Evolutionary conservation across 2,888 invertebrate species (phyloP), one percentile per base, ranked within the genome.

Genomic region (Elysia crispata): DNA sequence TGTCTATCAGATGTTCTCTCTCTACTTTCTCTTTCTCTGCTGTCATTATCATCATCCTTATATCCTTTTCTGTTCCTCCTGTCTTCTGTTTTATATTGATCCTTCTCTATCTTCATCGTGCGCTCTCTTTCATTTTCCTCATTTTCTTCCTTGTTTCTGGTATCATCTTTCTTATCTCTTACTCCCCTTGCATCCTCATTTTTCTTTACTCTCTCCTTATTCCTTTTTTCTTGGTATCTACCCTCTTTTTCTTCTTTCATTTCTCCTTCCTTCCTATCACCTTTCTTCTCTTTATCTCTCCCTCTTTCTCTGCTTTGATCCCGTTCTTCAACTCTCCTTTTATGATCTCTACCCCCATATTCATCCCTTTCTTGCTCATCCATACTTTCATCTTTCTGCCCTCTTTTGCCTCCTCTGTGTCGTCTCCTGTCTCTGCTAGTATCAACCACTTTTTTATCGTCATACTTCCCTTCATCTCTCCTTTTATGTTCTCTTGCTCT

Each of bases 171-270:
- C 73, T 77, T 54, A 57, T 79, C 41, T 49, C 70, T 75, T 73
- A 54, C 54, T 79, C 75, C 69, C 69, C 67, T 62, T 72, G 50
- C 31, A 72, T 81, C 77, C 64, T 73, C 69, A 74, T 41, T 25
- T 33, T 72, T 73, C 54, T 20, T 57, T 50, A 70, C 79, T 77
- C 54, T 54, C 23, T 41, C 41, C 41, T 41, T 41, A 74, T 67
- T 41, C 82, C 6, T 82, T 79, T 76, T 82, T 83, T 69, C 83
- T 83, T 57, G 60, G 54, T 77, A 28, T 70, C 77, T 74, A 76
- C 54, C 76, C 75, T 64, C 70, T 30, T 76, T 73, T 49, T 79
- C 76, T 23, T 79, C 70, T 41, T 60, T 31, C n/a, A 33, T 33
- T 67, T 74, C 54, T 28, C 33, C 60, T 60, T n/a, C 30, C 25